These are phyloP conservation scores for Xylocampa areola DNA, from an alignment of 2,888 invertebrate species.

Conservation along the genomic window DNA sequence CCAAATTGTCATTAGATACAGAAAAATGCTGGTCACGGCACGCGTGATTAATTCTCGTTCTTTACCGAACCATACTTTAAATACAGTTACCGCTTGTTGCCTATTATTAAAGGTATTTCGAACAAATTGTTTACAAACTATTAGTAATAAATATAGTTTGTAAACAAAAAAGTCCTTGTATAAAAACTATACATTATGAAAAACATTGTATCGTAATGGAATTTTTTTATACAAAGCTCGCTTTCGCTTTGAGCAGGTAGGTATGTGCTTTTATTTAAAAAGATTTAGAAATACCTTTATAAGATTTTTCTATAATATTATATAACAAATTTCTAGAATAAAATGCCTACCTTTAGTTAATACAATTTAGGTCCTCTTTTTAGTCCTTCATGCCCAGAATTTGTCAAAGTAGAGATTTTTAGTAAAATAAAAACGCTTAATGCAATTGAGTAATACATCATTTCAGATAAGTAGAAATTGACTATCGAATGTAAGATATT, in stretches of 20 bases:
- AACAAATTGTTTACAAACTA: conserved; percentile 54
- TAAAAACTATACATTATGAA: conserved; percentile 11
- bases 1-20: conserved; percentile 2
- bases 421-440: neutral
- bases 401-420: neutral
- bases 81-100: conserved; percentile 47
- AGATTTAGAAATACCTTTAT: no score
- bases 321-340: no score
- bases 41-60: conserved; percentile 49
- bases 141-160: conserved; percentile 40
- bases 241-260: no score
- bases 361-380: neutral
- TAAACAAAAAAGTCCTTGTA: conserved; percentile 41
- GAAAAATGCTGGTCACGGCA: conserved; percentile 10
- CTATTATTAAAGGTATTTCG: conserved; percentile 33
- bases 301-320: no score
- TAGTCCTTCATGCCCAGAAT: neutral
- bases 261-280: no score
- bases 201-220: no score
- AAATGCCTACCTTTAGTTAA: neutral
- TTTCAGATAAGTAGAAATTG: no score
- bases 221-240: no score
- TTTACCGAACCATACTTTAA: conserved; percentile 46
- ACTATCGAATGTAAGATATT: no score
- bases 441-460: no score